These are phyloP conservation scores for Tetramorium bicarinatum DNA, from an alignment of 2,888 invertebrate species.

Conservation along the genomic window DNA sequence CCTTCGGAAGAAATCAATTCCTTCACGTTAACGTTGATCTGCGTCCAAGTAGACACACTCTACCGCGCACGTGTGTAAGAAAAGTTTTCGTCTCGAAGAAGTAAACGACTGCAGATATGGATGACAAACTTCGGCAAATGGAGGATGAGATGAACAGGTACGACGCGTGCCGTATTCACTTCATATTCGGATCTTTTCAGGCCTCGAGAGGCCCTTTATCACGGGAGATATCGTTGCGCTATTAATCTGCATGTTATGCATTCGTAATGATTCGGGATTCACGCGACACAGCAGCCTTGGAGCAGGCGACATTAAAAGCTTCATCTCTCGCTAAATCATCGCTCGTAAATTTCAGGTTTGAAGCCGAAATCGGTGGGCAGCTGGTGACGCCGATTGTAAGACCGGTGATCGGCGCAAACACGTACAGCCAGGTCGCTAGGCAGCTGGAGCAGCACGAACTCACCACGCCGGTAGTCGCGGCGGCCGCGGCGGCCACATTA, in stretches of 20 bases:
- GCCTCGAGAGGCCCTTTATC: too few relatives aligned
- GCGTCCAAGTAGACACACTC: background rate
- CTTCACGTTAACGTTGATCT: background rate
- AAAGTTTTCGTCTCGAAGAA: background rate
- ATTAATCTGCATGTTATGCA: too few relatives aligned
- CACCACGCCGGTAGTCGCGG: slow-evolving; percentile 84
- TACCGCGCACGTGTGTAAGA: background rate
- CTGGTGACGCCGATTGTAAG: slow-evolving; percentile 87
- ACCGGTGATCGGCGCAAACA: slow-evolving; percentile 91
- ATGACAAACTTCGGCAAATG: slow-evolving; percentile 92
- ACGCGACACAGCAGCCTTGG: too few relatives aligned
- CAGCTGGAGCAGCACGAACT: slow-evolving; percentile 89
- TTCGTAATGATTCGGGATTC: too few relatives aligned
- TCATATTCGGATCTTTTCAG: background rate
- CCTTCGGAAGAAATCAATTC: background rate
- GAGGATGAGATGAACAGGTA: slow-evolving; percentile 97
- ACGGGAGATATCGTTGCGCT: too few relatives aligned
- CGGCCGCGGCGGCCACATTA: slow-evolving; percentile 85
- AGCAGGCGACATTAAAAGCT: background rate
- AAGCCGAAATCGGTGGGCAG: slow-evolving; percentile 94
- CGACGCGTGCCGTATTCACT: slow-evolving; percentile 11
- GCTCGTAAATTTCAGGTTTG: slow-evolving; percentile 89
- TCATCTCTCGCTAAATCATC: slow-evolving; percentile 5
- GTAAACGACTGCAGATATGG: slow-evolving; percentile 76
- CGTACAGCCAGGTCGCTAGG: slow-evolving; percentile 90